Evolutionary conservation across 2,113 vertebrate genomes (phyloP), one percentile per base, ranked within the genome.

Genomic region (Sciurus niger): DNA sequence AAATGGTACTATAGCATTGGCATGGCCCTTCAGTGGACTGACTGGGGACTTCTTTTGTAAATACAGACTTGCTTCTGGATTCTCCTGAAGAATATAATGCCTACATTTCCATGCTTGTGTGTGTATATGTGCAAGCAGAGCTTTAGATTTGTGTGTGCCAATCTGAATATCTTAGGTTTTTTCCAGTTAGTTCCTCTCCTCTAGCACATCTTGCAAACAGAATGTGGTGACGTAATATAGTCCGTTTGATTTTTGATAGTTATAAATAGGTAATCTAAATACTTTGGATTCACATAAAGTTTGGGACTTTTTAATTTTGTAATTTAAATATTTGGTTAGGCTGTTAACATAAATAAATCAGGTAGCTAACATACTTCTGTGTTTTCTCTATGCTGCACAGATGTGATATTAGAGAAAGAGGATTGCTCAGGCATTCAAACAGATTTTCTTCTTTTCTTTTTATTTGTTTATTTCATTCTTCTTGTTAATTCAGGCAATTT

Each of bases 321-420:
- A 89, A 55, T 63, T 89, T 14, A 93, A 93, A 82, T 85, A 67
- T 85, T 77, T 51, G 43, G n/a, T 60, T 94, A 22, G 32, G 43
- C 67, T 76, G 11, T 88, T 78, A 96, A 96, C 16, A 70, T 53
- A 78, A 90, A 87, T 84, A 95, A 88, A 79, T 58, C 65, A 48
- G 30, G 30, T 25, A 70, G 73, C 25, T 82, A 67, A 77, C 14
- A 78, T 84, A 55, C 20, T 58, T 65, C 4, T 16, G 20, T 11
- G 94, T 87, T 79, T 70, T 53, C 32, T 94, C 74, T 78, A 22
- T 73, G 20, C 12, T 82, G 17, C 18, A 60, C 16, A 73, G 43
- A 84, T 65, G 48, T 22, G 6, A 4, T 76, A 6, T 65, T 86
- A 60, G n/a, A 43, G 1, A 43, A 17, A 63, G 0, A 17, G 22